Evolutionary conservation across 1,140 invertebrate genomes (phyloP).

Genomic region (Papilio aristodemus): DNA sequence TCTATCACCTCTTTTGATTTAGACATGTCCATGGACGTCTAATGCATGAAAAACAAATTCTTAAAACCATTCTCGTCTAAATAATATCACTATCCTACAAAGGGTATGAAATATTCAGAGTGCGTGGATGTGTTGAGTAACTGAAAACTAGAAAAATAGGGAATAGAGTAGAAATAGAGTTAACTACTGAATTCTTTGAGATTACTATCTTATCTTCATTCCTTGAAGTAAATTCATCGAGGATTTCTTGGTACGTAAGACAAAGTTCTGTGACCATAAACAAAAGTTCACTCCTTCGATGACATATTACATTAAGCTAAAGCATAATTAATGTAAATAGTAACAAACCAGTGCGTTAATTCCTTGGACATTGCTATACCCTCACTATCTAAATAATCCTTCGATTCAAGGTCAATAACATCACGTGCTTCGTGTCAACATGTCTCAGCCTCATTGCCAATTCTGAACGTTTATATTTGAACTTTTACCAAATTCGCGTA

Average conservation of each 20-base stretch:
- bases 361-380: neutral
- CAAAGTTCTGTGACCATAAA: too few relatives aligned
- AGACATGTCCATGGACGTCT: neutral
- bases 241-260: too few relatives aligned
- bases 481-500: slow-evolving; percentile 18
- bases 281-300: too few relatives aligned
- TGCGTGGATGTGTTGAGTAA: too few relatives aligned
- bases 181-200: too few relatives aligned
- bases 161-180: too few relatives aligned
- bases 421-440: neutral
- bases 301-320: too few relatives aligned
- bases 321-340: neutral
- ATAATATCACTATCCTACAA: too few relatives aligned
- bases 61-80: neutral
- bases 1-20: neutral
- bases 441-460: slow-evolving; percentile 2
- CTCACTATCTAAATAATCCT: slow-evolving; percentile 10
- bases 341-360: neutral
- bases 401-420: neutral
- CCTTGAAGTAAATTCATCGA: too few relatives aligned
- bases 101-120: too few relatives aligned
- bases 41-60: neutral
- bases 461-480: neutral
- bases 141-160: too few relatives aligned
- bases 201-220: too few relatives aligned